phyloP scores from a whole-genome alignment of 2,797 vertebrate species.

The Eptatretus atami region DNA sequence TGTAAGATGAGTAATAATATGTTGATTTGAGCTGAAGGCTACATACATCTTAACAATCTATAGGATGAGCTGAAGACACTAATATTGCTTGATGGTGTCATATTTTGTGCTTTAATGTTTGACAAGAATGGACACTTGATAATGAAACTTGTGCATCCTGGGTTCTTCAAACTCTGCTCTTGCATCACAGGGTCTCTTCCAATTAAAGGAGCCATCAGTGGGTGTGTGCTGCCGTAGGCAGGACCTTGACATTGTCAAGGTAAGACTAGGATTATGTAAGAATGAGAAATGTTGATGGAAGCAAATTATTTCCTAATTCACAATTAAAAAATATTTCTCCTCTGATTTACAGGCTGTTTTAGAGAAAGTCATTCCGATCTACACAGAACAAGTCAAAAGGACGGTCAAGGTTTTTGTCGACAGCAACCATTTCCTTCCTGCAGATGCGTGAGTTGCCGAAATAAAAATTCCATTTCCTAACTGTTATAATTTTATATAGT shows the following conservation, averaged over 20 bases:
- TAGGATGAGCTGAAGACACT: no score
- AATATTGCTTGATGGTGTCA: no score
- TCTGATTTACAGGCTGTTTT: not conserved
- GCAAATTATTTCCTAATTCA: not conserved
- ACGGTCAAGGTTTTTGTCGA: not conserved
- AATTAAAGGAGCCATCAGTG: not conserved
- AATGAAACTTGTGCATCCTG: no score
- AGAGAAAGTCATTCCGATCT: not conserved
- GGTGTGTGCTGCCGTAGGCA: not conserved
- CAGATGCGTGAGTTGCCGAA: not conserved
- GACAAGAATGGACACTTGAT: no score
- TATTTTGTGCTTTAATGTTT: no score
- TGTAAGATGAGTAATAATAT: no score
- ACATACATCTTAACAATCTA: no score
- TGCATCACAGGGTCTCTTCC: not conserved
- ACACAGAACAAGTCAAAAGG: not conserved
- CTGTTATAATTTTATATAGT: no score
- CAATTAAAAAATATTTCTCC: no score
- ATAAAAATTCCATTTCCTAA: no score
- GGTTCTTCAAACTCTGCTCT: not conserved
- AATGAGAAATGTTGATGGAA: no score
- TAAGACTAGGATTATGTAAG: not conserved
- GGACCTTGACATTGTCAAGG: conserved; percentile 1
- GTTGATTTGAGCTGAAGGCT: no score
- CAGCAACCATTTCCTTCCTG: not conserved